Conservation (phyloP, 1,140 invertebrate genomes). For the Stegodyphus dumicola region DNA sequence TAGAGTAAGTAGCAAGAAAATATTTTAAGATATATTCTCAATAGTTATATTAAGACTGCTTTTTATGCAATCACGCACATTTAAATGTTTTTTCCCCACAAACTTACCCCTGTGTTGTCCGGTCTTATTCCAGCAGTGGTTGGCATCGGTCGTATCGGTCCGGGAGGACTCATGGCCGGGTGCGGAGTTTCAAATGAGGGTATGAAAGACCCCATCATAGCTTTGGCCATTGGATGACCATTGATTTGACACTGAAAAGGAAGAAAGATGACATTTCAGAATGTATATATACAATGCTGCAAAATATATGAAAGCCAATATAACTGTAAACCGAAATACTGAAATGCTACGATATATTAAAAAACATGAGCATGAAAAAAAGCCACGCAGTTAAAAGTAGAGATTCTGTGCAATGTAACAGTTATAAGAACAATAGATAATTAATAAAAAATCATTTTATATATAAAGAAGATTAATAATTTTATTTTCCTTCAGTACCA, state of each 20-base stretch:
- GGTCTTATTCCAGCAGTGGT: conserved; percentile 8
- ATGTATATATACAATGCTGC: too few species aligned
- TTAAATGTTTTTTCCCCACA: too few species aligned
- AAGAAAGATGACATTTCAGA: neutral
- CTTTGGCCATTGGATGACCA: conserved; percentile 65
- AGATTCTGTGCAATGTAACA: too few species aligned
- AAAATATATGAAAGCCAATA: too few species aligned
- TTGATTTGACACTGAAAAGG: conserved; percentile 63
- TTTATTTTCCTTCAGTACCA: too few species aligned
- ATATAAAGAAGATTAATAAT: too few species aligned
- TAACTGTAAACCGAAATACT: too few species aligned
- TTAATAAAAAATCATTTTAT: too few species aligned
- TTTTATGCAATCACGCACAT: neutral
- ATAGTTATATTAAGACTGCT: neutral
- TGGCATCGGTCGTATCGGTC: conserved; percentile 66
- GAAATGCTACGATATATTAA: too few species aligned
- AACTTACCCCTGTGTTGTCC: neutral
- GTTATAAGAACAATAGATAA: too few species aligned
- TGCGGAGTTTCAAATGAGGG: conserved; percentile 72
- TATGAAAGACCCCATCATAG: conserved; percentile 67
- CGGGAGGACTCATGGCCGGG: conserved; percentile 64
- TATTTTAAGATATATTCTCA: neutral
- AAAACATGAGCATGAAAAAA: too few species aligned
- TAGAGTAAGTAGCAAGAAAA: neutral
- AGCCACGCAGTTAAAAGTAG: too few species aligned